phyloP scores from a whole-genome alignment of 2,888 invertebrate genomes.

The Ptilodon capucinus region DNA sequence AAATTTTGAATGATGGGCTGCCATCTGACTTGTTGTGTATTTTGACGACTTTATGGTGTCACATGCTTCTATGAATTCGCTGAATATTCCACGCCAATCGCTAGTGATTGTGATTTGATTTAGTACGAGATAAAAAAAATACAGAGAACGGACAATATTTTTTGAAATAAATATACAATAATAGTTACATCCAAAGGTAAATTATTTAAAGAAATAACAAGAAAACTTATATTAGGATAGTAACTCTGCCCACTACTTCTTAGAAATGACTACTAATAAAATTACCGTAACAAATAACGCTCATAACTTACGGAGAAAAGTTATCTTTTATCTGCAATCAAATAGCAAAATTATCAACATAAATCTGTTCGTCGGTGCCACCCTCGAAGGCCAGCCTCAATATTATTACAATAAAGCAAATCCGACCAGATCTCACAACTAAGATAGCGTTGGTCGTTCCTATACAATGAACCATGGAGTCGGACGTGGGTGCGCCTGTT shows the following conservation, averaged over 20 bases:
- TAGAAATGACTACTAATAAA: too few species aligned
- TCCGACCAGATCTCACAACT: slow-evolving; percentile 15
- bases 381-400: slow-evolving; percentile 26
- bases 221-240: background rate
- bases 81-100: background rate
- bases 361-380: slow-evolving; percentile 20
- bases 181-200: too few species aligned
- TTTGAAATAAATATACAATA: too few species aligned
- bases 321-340: slow-evolving; percentile 17
- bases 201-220: too few species aligned
- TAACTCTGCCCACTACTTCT: too few species aligned
- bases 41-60: background rate
- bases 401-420: slow-evolving; percentile 47
- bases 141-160: too few species aligned
- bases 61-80: background rate
- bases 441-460: slow-evolving; percentile 24
- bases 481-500: slow-evolving; percentile 27
- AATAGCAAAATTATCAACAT: slow-evolving; percentile 19
- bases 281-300: background rate
- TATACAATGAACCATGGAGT: slow-evolving; percentile 13
- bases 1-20: slow-evolving; percentile 11
- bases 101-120: background rate
- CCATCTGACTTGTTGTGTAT: background rate
- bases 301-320: background rate
- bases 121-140: background rate